These are phyloP conservation scores for Callosobruchus maculatus DNA, from an alignment of 2,888 invertebrate species.

Conservation along the genomic window DNA sequence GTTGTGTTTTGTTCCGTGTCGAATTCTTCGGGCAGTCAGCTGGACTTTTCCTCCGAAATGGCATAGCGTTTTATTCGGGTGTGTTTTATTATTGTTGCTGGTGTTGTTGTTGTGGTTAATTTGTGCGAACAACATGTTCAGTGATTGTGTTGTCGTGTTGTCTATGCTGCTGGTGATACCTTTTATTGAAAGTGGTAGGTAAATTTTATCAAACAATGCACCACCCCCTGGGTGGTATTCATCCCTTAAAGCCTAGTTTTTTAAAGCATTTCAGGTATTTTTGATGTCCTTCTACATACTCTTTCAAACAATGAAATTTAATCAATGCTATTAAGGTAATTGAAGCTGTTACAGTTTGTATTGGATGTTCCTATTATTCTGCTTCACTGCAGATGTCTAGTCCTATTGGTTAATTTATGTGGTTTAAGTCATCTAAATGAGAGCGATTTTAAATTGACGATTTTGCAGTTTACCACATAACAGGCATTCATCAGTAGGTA, in stretches of 20 bases:
- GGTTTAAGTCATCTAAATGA: background rate
- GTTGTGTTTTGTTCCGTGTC: constrained; percentile 15
- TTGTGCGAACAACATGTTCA: constrained; percentile 30
- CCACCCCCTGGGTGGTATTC: constrained; percentile 7
- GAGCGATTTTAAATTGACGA: background rate
- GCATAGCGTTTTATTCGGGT: constrained; percentile 22
- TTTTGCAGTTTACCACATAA: background rate
- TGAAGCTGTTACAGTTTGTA: background rate
- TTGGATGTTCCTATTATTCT: background rate
- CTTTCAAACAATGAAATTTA: background rate
- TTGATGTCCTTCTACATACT: constrained; percentile 4
- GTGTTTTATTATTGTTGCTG: constrained; percentile 16
- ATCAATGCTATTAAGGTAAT: background rate
- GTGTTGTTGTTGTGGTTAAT: constrained; percentile 17
- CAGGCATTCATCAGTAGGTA: background rate
- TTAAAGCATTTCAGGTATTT: constrained; percentile 9
- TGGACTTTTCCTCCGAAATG: constrained; percentile 15
- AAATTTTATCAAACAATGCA: background rate
- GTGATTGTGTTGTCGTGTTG: constrained; percentile 54
- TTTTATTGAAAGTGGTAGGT: constrained; percentile 70
- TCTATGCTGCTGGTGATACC: constrained; percentile 66
- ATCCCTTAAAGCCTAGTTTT: constrained; percentile 7
- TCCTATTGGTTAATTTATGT: background rate
- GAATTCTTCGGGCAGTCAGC: constrained; percentile 18
- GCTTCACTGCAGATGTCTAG: background rate